Evolutionary conservation across 2,113 vertebrate species (phyloP).

Genomic region (Alectura lathami): DNA sequence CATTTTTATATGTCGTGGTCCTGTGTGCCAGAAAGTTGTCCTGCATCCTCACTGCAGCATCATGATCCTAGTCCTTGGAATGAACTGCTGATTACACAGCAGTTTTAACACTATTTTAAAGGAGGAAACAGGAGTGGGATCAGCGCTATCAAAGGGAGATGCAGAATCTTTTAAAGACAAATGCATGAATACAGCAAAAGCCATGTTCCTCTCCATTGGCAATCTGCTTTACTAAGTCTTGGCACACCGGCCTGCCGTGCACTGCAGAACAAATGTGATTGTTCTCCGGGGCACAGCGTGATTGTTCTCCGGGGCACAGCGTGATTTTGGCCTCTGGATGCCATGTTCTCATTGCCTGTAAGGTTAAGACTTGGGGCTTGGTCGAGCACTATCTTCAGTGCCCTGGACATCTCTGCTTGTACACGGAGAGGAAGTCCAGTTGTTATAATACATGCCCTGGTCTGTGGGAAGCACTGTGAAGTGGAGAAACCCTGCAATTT

Average conservation of each 20-base stretch:
- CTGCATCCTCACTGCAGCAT: neutral
- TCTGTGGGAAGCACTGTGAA: neutral
- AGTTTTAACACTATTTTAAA: neutral
- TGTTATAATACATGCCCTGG: neutral
- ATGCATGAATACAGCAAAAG: neutral
- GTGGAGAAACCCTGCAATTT: neutral
- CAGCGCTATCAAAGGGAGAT: neutral
- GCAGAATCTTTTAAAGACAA: neutral
- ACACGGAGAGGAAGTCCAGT: neutral
- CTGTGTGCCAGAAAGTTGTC: neutral
- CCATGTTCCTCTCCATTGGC: neutral
- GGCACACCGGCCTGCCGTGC: neutral
- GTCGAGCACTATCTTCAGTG: neutral
- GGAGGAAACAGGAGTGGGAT: neutral
- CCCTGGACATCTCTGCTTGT: rapidly evolving
- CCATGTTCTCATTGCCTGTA: neutral
- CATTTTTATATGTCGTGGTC: rapidly evolving
- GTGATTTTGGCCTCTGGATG: neutral
- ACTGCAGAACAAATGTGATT: neutral
- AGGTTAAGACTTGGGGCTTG: rapidly evolving
- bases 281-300: neutral
- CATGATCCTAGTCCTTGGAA: neutral
- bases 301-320: neutral
- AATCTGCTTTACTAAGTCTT: neutral
- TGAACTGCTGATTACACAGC: neutral